Base-by-base conservation (phyloP, 2,888 invertebrate genomes). In the Leptinotarsa haldemani region DNA sequence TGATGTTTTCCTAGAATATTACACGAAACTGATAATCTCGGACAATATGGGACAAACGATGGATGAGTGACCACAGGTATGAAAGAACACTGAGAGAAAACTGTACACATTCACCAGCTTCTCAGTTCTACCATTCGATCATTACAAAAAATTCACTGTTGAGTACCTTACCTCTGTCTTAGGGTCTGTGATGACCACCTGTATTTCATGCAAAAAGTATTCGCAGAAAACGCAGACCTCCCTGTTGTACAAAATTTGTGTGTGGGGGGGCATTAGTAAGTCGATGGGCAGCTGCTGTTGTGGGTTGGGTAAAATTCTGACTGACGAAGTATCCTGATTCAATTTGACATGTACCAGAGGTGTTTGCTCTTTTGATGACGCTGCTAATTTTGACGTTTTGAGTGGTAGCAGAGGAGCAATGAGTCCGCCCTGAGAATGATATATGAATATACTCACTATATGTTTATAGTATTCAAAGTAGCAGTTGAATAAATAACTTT, bases 151-250 rank as follows among this genome's bases (percentile, higher is more conserved):
- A 25, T 0, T 25, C 25, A 25, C 25, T 40, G 25, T 25, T 25
- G 9, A 50, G 5, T 50, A 50, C 50, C 13, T 50, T 50, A 50
- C 93, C 88, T 94, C 94, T 13, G 90, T 93, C 50, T 86, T 86
- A 1, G 92, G 91, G 77, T 92, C 90, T 70, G 94, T 93, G 78
- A 95, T 88, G 20, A 91, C 90, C 68, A 93, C 90, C 85, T 96
- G 96, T 64, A 96, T 82, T 77, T 93, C 94, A 84, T 95, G 95
- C 80, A 96, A 86, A 86, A 95, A 89, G 87, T 95, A 95, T 87
- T 96, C 93, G 84, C 97, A 97, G 85, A 96, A 90, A 46, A 92
- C 91, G 86, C 97, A 96, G 1, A 89, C 85, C 77, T 92, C 84
- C 82, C 90, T 88, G 78, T 86, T 88, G 81, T 87, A 87, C 20